A percentile compares a stretch with the other conserved stretches of the same genome.
Evolutionary conservation across 2,797 vertebrate genomes (phyloP).

Genomic region (Helostoma temminkii): DNA sequence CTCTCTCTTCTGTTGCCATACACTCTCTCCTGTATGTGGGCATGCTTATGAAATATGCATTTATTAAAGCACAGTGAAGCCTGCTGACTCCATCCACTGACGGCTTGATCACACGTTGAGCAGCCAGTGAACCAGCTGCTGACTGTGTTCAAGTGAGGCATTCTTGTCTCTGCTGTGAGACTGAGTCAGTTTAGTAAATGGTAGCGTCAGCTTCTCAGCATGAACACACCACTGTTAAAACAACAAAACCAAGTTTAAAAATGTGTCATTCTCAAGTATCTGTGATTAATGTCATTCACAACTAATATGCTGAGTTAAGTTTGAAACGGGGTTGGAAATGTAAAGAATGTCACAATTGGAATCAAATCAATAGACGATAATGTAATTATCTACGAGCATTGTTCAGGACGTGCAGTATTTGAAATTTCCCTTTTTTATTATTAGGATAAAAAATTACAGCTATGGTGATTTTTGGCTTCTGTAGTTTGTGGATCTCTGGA

Average conservation of each 20-base stretch:
- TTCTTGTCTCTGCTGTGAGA: slow-evolving; percentile 15
- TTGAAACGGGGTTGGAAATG: too few species aligned
- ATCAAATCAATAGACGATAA: too few species aligned
- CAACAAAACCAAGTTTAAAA: too few species aligned
- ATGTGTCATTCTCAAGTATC: too few species aligned
- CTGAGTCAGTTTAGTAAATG: slow-evolving; percentile 8
- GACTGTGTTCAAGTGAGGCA: slow-evolving; percentile 19
- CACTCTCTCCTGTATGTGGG: slow-evolving; percentile 29
- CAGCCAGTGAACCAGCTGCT: slow-evolving; percentile 33
- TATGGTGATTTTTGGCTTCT: too few species aligned
- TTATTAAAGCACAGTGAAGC: slow-evolving; percentile 38
- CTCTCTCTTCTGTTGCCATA: slow-evolving; percentile 11
- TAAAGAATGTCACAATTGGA: too few species aligned
- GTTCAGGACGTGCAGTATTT: neutral
- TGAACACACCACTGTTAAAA: neutral
- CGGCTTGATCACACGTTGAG: slow-evolving; percentile 25
- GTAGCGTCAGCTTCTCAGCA: neutral
- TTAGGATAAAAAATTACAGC: too few species aligned
- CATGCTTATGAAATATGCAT: slow-evolving; percentile 69
- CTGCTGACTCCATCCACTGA: slow-evolving; percentile 21
- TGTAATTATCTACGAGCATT: neutral
- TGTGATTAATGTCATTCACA: too few species aligned
- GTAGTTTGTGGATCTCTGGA: neutral
- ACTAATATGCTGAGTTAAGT: neutral
- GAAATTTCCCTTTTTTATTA: too few species aligned